phyloP scores from a whole-genome alignment of 2,113 vertebrate species.

The Irena cyanogastra region DNA sequence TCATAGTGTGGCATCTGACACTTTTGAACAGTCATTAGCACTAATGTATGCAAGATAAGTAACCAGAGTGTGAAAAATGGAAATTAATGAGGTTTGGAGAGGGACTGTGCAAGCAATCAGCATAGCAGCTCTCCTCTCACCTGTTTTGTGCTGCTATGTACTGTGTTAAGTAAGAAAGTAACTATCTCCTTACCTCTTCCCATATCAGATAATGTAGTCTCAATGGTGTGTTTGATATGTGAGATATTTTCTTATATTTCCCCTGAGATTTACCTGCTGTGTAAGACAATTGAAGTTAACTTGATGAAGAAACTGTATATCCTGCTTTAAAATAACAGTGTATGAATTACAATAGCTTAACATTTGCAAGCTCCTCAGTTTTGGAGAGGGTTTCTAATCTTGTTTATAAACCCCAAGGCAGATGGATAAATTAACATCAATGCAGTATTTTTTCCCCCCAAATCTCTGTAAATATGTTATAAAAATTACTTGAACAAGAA shows the following conservation, averaged over 20 bases:
- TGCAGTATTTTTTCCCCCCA: background rate
- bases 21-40: slow-evolving; percentile 28
- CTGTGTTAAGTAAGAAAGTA: background rate
- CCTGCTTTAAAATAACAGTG: background rate
- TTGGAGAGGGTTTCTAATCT: background rate
- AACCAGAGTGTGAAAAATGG: slow-evolving; percentile 18
- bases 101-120: background rate
- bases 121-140: background rate
- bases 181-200: background rate
- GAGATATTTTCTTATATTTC: background rate
- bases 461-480: background rate
- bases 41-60: background rate
- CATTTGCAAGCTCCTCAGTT: background rate
- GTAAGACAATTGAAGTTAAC: background rate
- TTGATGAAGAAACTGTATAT: background rate
- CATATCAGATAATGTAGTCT: background rate
- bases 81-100: background rate
- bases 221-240: background rate
- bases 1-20: background rate
- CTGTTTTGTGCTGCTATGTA: background rate
- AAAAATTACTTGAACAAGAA: background rate
- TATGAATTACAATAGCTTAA: background rate
- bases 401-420: background rate
- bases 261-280: background rate
- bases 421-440: background rate